Conservation (phyloP, 2,888 invertebrate species). For the Unio pictorum region DNA sequence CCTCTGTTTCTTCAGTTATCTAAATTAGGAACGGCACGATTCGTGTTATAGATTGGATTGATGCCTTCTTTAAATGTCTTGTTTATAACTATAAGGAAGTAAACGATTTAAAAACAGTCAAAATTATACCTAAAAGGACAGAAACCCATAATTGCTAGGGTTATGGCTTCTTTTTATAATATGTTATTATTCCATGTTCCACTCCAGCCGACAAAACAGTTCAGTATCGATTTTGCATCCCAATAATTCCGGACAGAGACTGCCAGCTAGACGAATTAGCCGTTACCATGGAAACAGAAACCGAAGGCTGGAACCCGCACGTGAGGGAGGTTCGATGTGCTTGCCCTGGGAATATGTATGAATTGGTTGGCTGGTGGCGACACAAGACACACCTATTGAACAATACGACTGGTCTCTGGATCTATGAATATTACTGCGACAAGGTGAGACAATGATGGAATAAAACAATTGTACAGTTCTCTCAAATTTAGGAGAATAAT, state of each 20-base stretch:
- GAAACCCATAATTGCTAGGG: no score
- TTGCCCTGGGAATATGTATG: slow-evolving; percentile 38
- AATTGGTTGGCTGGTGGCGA: slow-evolving; percentile 44
- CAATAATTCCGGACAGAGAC: slow-evolving; percentile 31
- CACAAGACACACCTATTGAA: slow-evolving; percentile 21
- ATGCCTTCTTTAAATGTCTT: no score
- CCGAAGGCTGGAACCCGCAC: slow-evolving; percentile 44
- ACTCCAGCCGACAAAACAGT: slow-evolving; percentile 42
- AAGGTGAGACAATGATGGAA: slow-evolving; percentile 23
- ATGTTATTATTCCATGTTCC: neutral
- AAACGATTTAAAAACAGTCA: no score
- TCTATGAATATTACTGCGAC: slow-evolving; percentile 48
- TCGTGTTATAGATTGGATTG: no score
- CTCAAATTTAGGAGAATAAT: no score
- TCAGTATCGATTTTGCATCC: slow-evolving; percentile 46
- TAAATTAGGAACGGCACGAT: no score
- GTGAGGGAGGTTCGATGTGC: slow-evolving; percentile 44
- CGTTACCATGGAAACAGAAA: slow-evolving; percentile 39
- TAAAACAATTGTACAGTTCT: no score
- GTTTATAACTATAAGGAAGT: no score
- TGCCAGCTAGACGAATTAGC: slow-evolving; percentile 40
- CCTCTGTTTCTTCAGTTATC: no score
- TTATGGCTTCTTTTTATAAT: no score
- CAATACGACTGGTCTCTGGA: slow-evolving; percentile 38
- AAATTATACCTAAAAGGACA: no score